Evolutionary conservation across 2,888 invertebrate species (phyloP).

Genomic region (Cheilosia impressa): DNA sequence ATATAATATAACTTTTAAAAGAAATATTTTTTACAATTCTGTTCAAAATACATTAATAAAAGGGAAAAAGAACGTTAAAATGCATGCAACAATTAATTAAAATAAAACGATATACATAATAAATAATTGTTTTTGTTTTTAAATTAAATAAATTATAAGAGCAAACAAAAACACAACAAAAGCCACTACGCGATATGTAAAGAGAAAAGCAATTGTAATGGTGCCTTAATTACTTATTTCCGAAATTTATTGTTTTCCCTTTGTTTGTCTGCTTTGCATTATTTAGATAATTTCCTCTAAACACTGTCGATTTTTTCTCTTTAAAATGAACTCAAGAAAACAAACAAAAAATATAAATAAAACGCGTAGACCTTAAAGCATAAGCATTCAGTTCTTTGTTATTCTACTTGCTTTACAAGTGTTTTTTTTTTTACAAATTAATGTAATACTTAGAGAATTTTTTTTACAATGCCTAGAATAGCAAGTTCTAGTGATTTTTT

Average conservation of each 20-base stretch:
- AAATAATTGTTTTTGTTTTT: constrained; percentile 60
- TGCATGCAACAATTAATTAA: constrained; percentile 46
- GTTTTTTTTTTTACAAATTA: constrained; percentile 17
- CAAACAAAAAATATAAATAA: constrained; percentile 8
- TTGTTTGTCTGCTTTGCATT: constrained; percentile 29
- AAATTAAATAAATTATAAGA: constrained; percentile 78
- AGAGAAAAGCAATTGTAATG: constrained; percentile 83
- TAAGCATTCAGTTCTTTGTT: constrained; percentile 51
- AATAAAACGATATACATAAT: constrained; percentile 55
- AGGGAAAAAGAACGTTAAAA: constrained; percentile 35
- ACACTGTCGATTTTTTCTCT: constrained; percentile 66
- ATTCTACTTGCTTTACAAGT: constrained; percentile 18
- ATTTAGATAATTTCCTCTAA: constrained; percentile 14
- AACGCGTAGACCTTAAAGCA: constrained; percentile 58
- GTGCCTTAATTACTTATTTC: constrained; percentile 83
- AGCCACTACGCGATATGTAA: constrained; percentile 72
- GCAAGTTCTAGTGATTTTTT: constrained; percentile 35
- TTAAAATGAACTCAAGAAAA: constrained; percentile 32
- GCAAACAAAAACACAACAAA: constrained; percentile 73
- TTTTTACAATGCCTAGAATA: constrained; percentile 42
- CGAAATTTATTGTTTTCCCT: constrained; percentile 41
- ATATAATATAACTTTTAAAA: constrained; percentile 61
- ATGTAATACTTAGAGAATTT: constrained; percentile 49
- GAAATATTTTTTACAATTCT: constrained; percentile 73
- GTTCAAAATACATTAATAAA: constrained; percentile 52